These are phyloP conservation scores for Cosmopolites sordidus DNA, from an alignment of 2,888 invertebrate genomes.

Conservation along the genomic window DNA sequence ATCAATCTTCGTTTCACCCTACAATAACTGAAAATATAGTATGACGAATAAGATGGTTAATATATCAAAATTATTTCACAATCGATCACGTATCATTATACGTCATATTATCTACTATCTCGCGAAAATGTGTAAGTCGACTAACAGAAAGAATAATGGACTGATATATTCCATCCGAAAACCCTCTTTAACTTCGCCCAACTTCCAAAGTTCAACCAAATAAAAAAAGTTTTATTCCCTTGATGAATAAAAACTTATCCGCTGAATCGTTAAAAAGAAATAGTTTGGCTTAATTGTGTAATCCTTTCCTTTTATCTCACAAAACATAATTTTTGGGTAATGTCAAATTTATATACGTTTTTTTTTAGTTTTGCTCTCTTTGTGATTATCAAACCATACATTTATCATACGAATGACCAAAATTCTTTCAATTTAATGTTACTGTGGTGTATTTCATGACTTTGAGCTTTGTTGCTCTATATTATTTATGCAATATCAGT, in stretches of 20 bases:
- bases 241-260: not conserved
- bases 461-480: too few species aligned
- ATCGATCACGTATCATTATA: not conserved
- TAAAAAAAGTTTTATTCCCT: not conserved
- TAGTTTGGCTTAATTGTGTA: too few species aligned
- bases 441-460: too few species aligned
- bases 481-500: too few species aligned
- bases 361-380: too few species aligned
- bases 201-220: not conserved
- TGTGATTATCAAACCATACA: too few species aligned
- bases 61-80: not conserved
- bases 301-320: too few species aligned
- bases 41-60: not conserved
- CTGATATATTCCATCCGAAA: not conserved
- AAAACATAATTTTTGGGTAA: too few species aligned
- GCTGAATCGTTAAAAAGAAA: too few species aligned
- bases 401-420: too few species aligned
- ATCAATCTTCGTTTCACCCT: not conserved
- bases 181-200: not conserved
- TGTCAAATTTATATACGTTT: too few species aligned
- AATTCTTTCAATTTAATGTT: too few species aligned
- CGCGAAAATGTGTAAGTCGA: not conserved
- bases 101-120: not conserved
- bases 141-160: not conserved
- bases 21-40: not conserved